Evolutionary conservation across 2,888 invertebrate species (phyloP), one percentile per base, ranked within the genome.

Genomic region (Hypercompe scribonia): DNA sequence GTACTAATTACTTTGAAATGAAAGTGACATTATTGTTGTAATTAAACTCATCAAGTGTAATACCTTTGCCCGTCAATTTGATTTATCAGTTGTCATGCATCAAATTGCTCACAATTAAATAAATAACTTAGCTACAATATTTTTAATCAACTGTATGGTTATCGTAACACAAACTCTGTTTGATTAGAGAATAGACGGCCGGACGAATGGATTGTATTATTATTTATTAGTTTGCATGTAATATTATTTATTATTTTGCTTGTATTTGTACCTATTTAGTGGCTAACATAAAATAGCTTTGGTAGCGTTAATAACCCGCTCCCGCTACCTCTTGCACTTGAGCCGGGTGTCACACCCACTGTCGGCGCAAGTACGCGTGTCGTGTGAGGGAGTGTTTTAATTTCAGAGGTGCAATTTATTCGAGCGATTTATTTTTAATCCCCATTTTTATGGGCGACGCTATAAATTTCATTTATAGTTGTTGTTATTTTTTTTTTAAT

Each of bases 391-490:
- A 92, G 94, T 91, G 93, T 94, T 95, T 95, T 95, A 95, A 95
- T 95, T 95, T 95, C 94, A 94, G 94, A 94, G 94, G 94, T 95
- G 94, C 95, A 95, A 95, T 95, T 95, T 95, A 95, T 94, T 95
- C 95, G 94, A 95, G 95, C 95, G 94, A 95, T 95, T 95, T 95
- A 95, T 95, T 95, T 95, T 95, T 95, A 95, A 95, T 95, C 94
- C 95, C 91, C 94, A 93, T 95, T 95, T 95, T 95, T 95, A 95
- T 94, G 92, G 92, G 90, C 92, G 91, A 89, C 92, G 94, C 93
- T 90, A 94, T 95, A 95, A 95, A 94, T 94, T 94, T 92, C 88
- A 92, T 92, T 92, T 92, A 91, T 92, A 94, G 93, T 91, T 92
- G 91, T 91, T 91, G 89, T 90, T 93, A 89, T 90, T 90, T 90